Evolutionary conservation across 2,797 vertebrate genomes (phyloP).

Genomic region (Macropus fuliginosus): DNA sequence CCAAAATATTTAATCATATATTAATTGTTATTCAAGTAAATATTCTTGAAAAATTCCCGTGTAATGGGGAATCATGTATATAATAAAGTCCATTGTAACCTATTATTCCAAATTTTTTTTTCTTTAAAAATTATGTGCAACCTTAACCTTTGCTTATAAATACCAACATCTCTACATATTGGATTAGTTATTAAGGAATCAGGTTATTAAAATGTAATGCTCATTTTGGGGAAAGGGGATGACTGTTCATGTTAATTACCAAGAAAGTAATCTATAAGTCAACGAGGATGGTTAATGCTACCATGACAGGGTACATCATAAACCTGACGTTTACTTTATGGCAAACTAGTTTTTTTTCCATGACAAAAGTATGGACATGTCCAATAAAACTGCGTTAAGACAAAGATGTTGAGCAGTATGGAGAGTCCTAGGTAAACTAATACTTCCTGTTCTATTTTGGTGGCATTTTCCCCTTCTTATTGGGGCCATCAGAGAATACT

Average conservation of each 20-base stretch:
- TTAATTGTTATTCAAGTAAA: constrained; percentile 3
- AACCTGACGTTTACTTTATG: constrained; percentile 22
- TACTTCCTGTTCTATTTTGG: constrained; percentile 17
- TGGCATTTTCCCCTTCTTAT: neutral
- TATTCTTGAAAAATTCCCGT: constrained; percentile 9
- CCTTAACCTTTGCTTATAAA: neutral
- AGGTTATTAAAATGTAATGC: neutral
- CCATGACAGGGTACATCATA: constrained; percentile 12
- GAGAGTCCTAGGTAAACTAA: neutral
- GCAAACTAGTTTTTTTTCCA: constrained; percentile 18
- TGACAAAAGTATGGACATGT: neutral
- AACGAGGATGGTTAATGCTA: constrained; percentile 24
- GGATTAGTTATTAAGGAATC: constrained; percentile 8
- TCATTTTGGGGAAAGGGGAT: neutral
- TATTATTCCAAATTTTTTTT: neutral
- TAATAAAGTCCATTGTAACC: neutral
- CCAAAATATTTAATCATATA: constrained; percentile 13
- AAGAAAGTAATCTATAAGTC: neutral
- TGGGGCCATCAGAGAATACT: neutral
- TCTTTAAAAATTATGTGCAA: neutral
- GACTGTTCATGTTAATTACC: constrained; percentile 13
- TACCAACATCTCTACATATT: neutral
- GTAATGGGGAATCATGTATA: constrained; percentile 9
- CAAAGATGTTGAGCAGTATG: constrained; percentile 24
- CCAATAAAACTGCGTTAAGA: neutral